Percentiles rank a stretch among this genome's conserved stretches.
Evolutionary conservation across 2,888 invertebrate genomes (phyloP).

Genomic region (Sisyra terminalis): DNA sequence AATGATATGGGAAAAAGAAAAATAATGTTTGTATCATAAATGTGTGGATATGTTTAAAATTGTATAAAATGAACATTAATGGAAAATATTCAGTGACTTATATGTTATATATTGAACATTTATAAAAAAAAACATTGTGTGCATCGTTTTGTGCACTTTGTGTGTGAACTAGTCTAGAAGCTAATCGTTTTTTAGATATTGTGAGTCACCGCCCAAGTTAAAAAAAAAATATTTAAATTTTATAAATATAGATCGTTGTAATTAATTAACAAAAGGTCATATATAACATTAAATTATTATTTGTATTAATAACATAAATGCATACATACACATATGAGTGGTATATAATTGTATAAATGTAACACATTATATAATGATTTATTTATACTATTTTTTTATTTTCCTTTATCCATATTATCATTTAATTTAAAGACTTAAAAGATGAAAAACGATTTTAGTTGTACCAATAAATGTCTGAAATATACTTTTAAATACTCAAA

Average conservation of each 20-base stretch:
- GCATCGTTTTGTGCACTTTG: not conserved
- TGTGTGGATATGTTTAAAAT: too few species aligned
- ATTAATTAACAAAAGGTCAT: too few species aligned
- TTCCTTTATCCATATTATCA: not conserved
- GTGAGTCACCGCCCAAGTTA: constrained; percentile 2
- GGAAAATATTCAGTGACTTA: too few species aligned
- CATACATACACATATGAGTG: constrained; percentile 6
- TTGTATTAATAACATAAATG: constrained; percentile 10
- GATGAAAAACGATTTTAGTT: too few species aligned
- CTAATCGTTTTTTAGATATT: not conserved
- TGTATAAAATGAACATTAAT: too few species aligned
- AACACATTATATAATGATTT: constrained; percentile 4
- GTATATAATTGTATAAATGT: constrained; percentile 8
- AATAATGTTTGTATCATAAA: too few species aligned
- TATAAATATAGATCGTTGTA: constrained; percentile 4
- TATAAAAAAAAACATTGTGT: constrained; percentile 6
- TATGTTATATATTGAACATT: not conserved
- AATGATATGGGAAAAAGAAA: too few species aligned
- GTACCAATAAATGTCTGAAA: too few species aligned
- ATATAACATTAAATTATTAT: constrained; percentile 6
- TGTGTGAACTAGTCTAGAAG: constrained; percentile 8
- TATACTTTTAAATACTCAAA: too few species aligned
- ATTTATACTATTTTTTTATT: constrained; percentile 6
- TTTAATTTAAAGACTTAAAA: too few species aligned
- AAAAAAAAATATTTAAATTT: constrained; percentile 7